These are phyloP conservation scores for Eucera pruinosa DNA, from an alignment of 2,888 invertebrate genomes.

Conservation along the genomic window DNA sequence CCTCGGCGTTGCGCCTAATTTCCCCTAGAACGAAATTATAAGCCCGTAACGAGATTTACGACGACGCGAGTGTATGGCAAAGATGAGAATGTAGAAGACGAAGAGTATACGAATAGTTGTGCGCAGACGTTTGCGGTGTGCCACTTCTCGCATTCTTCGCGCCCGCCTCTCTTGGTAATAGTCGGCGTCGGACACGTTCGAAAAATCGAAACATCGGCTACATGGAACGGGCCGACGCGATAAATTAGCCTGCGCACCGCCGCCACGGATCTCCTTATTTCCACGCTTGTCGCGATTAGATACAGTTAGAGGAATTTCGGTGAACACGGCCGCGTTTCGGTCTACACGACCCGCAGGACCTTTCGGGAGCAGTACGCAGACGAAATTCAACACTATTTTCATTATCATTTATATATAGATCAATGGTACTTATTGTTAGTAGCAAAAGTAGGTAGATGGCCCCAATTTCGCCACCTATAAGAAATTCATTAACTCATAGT, in stretches of 20 bases:
- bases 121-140: conserved; percentile 18
- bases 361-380: no score
- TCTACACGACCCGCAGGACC: no score
- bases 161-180: conserved; percentile 43
- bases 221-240: conserved; percentile 39
- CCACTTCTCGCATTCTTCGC: conserved; percentile 53
- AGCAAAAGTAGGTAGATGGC: no score
- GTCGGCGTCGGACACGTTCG: conserved; percentile 48
- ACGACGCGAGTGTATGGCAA: conserved; percentile 45
- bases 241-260: conserved; percentile 44
- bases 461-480: no score
- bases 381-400: no score
- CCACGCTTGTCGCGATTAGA: conserved; percentile 48
- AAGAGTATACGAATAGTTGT: neutral
- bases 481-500: no score
- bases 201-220: conserved; percentile 54
- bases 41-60: conserved; percentile 75
- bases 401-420: no score
- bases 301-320: conserved; percentile 56
- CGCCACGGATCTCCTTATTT: conserved; percentile 51
- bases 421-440: no score
- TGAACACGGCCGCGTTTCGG: conserved; percentile 26
- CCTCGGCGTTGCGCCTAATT: conserved; percentile 71
- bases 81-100: neutral
- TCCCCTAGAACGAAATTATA: conserved; percentile 77